These are phyloP conservation scores for Cariama cristata DNA, from an alignment of 2,113 vertebrate genomes.

Conservation along the genomic window DNA sequence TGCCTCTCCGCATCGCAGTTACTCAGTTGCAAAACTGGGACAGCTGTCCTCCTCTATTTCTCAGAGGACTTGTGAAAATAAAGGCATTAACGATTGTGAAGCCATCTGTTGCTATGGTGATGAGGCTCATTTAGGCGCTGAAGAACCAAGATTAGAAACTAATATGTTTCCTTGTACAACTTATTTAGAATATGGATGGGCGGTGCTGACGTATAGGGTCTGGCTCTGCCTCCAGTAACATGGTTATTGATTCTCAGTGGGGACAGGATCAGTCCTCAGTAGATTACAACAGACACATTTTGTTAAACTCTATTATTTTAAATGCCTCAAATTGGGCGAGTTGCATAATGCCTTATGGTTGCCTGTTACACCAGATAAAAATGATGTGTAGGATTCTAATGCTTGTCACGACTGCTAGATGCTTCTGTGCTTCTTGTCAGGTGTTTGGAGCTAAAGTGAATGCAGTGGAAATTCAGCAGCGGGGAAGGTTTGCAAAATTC, in stretches of 20 bases:
- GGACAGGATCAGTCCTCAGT: not conserved
- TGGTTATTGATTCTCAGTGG: not conserved
- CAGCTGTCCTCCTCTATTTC: conserved; percentile 25
- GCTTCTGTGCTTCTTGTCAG: not conserved
- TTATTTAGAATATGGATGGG: conserved; percentile 43
- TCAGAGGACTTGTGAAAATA: conserved; percentile 56
- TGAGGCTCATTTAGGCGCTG: not conserved
- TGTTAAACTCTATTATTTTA: not conserved
- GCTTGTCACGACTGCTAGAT: not conserved
- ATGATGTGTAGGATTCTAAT: not conserved
- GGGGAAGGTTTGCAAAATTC: not conserved
- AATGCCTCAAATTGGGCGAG: not conserved
- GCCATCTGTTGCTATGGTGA: conserved; percentile 58
- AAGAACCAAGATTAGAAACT: conserved; percentile 48
- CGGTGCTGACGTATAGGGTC: not conserved
- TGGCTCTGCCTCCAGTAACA: conserved; percentile 16
- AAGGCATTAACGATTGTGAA: conserved; percentile 49
- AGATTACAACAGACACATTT: not conserved
- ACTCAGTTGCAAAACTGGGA: not conserved
- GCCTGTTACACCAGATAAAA: not conserved
- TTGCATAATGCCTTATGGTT: conserved; percentile 24
- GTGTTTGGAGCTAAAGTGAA: not conserved
- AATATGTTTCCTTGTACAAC: conserved; percentile 32
- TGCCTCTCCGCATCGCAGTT: not conserved
- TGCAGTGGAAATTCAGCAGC: not conserved